Percentiles rank a stretch among this genome's conserved stretches.
Conservation (phyloP, 2,113 vertebrate species). For the Equus quagga region DNA sequence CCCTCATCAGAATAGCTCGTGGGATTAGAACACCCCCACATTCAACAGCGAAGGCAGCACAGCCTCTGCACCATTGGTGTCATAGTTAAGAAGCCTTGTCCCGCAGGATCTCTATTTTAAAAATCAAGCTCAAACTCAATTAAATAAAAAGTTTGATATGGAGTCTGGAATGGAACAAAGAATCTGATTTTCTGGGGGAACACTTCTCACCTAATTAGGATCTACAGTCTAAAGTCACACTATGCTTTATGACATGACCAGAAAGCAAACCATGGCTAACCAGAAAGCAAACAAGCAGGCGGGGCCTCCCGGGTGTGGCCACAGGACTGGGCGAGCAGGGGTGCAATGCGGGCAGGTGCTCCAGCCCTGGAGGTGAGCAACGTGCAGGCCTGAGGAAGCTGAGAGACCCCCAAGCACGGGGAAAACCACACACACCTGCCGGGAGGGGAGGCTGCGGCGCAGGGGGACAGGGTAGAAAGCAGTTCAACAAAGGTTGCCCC, state of each 20-base stretch:
- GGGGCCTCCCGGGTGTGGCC: rapidly evolving
- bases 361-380: neutral
- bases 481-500: neutral
- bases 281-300: neutral
- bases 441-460: too few species aligned
- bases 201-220: neutral
- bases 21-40: rapidly evolving
- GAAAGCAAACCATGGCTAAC: rapidly evolving
- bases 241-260: rapidly evolving
- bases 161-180: neutral
- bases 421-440: rapidly evolving
- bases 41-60: rapidly evolving
- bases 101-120: rapidly evolving
- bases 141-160: neutral
- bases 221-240: rapidly evolving
- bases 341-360: neutral
- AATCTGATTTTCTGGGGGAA: neutral
- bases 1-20: rapidly evolving
- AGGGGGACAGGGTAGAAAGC: neutral
- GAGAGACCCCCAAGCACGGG: rapidly evolving
- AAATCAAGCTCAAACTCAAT: neutral
- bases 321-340: neutral
- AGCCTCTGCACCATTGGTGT: rapidly evolving
- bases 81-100: rapidly evolving
- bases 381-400: rapidly evolving